Percentiles rank a stretch among this genome's conserved stretches.
Conservation (phyloP, 2,113 vertebrate genomes). For the Hemiprocne comata region DNA sequence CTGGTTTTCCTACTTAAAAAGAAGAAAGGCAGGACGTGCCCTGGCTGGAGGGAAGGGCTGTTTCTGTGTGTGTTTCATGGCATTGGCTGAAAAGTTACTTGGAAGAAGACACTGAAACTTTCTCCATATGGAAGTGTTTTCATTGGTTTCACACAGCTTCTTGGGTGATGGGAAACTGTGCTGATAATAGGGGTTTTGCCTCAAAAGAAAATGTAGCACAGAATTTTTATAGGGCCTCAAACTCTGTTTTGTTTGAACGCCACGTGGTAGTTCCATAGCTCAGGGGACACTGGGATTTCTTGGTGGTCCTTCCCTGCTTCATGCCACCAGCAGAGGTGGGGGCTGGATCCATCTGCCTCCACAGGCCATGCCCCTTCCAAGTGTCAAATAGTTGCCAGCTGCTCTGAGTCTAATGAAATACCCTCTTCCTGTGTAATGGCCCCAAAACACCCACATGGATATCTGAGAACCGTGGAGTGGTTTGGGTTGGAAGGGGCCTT, state of each 20-base stretch:
- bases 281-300: not conserved
- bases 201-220: not conserved
- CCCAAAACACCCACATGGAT: not conserved
- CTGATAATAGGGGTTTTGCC: not conserved
- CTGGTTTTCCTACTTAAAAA: accelerated
- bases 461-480: no score
- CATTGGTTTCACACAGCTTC: not conserved
- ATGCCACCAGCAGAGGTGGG: not conserved
- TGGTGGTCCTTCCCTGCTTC: not conserved
- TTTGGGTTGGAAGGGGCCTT: not conserved
- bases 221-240: not conserved
- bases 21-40: not conserved
- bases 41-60: not conserved
- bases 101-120: not conserved
- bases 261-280: accelerated
- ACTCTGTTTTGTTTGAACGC: not conserved
- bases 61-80: not conserved
- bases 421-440: not conserved
- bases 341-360: not conserved
- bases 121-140: not conserved
- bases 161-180: not conserved
- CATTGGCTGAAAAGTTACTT: not conserved
- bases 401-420: not conserved
- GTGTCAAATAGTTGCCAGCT: not conserved
- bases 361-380: not conserved